Percentiles rank a stretch among this genome's conserved stretches.
Conservation (phyloP, 2,797 vertebrate genomes). For the Acrossocheilus wenchowensis region DNA sequence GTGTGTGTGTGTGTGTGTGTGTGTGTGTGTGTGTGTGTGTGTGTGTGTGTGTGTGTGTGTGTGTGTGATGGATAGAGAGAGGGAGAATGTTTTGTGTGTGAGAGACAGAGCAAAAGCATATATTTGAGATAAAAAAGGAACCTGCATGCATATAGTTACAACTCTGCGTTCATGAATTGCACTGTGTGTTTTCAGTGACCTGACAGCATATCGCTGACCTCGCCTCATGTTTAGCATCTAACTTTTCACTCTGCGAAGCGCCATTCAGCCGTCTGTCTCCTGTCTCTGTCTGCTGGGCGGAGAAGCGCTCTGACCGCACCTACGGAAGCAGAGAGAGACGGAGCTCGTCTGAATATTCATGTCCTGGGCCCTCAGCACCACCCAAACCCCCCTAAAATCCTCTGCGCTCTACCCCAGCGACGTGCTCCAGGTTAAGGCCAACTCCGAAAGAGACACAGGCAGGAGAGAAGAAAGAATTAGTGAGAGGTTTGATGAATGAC, state of each 20-base stretch:
- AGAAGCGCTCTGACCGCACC: conserved; percentile 73
- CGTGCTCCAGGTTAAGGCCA: conserved; percentile 84
- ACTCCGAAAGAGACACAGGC: conserved; percentile 74
- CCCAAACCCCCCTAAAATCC: conserved; percentile 83
- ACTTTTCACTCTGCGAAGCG: neutral
- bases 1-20: conserved; percentile 40
- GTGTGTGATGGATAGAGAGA: conserved; percentile 26
- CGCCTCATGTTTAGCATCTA: neutral
- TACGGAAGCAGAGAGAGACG: conserved; percentile 71
- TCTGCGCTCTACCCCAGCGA: conserved; percentile 76
- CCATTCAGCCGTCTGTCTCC: conserved; percentile 4
- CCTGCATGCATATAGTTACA: neutral
- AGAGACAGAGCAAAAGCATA: conserved; percentile 12
- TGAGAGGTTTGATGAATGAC: conserved; percentile 77
- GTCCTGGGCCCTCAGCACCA: conserved; percentile 82
- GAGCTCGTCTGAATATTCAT: conserved; percentile 91
- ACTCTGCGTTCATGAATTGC: neutral
- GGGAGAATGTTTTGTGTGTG: conserved; percentile 20
- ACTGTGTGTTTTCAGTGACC: neutral
- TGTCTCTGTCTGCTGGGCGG: conserved; percentile 5
- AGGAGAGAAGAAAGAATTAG: conserved; percentile 67
- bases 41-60: conserved; percentile 38
- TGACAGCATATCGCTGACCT: neutral
- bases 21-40: conserved; percentile 44
- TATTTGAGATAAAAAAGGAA: neutral